Evolutionary conservation across 2,888 invertebrate genomes (phyloP), one percentile per base, ranked within the genome.

Genomic region (Drosophila helvetica): DNA sequence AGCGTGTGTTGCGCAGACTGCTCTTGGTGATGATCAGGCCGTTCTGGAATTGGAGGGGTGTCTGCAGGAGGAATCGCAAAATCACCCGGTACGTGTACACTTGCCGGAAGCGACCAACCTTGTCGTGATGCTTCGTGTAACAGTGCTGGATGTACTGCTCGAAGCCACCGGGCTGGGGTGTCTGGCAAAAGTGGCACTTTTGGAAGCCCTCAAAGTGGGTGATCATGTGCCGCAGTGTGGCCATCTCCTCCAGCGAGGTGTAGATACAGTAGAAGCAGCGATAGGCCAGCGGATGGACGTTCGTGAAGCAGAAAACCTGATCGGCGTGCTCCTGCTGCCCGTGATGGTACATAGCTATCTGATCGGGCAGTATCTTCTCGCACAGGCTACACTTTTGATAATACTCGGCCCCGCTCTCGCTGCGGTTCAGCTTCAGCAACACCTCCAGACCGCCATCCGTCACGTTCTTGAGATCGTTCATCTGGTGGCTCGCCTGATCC

Each of bases 231-330:
- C 86, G 88, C 30, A 91, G 68, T 25, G 93, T 82, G 0, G 88
- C 78, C 18, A 78, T 47, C n/a, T 92, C 77, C 4, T 90, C 83
- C 0, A 86, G 77, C 0, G 92, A 89, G 0, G 93, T 87, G 2
- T 79, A 89, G 9, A 89, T 74, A 67, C 94, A 94, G 9, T 90
- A 83, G 15, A 91, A 90, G 70, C 94, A 94, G 64, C 93, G 93
- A 10, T 92, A 90, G 0, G 93, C 92, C 0, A 93, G 78, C 0
- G 90, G 86, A 2, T n/a, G 0, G 92, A 70, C 4, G 46, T 71
- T 3, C 90, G 25, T 42, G 48, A 86, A 90, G 19, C 86, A 79
- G 57, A 89, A 88, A 8, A 54, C 6, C 1, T 72, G 73, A 3
- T 59, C 56, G 4, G 27, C 57, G 42, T 89, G 90, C 27, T 71